Percentiles rank a stretch among this genome's conserved stretches.
These are phyloP conservation scores for Typhlichthys eigenmanni DNA, from an alignment of 2,797 vertebrate species.

Conservation along the genomic window DNA sequence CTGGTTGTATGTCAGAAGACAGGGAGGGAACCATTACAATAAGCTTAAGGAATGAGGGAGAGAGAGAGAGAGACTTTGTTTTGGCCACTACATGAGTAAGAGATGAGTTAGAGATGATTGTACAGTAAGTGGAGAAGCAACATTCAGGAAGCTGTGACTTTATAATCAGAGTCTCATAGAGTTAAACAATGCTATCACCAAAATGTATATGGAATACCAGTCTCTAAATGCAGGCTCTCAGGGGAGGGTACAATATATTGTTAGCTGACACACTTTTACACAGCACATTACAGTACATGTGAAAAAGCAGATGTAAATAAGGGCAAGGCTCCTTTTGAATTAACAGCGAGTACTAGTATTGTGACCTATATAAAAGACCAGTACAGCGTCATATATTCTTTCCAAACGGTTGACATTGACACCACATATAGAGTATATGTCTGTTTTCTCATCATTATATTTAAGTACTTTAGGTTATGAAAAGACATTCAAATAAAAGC, in stretches of 20 bases:
- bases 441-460: too few relatives aligned
- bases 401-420: too few relatives aligned
- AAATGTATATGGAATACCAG: conserved; percentile 14
- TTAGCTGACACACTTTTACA: conserved; percentile 12
- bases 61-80: conserved; percentile 31
- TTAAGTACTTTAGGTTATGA: too few relatives aligned
- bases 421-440: too few relatives aligned
- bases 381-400: too few relatives aligned
- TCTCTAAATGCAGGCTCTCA: conserved; percentile 10
- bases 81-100: conserved; percentile 32
- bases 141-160: conserved; percentile 10
- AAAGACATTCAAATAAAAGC: too few relatives aligned
- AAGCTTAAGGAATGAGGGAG: conserved; percentile 50
- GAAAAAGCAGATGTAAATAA: conserved; percentile 6
- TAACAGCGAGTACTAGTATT: not conserved
- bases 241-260: conserved; percentile 6
- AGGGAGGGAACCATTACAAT: conserved; percentile 53
- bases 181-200: conserved; percentile 27
- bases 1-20: conserved; percentile 24
- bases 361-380: not conserved
- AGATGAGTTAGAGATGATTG: conserved; percentile 11
- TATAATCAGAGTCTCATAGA: conserved; percentile 41
- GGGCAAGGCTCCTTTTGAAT: not conserved
- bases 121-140: conserved; percentile 21
- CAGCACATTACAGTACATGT: conserved; percentile 2